Evolutionary conservation across 2,113 vertebrate genomes (phyloP), one percentile per base, ranked within the genome.

Genomic region (Tetrax tetrax): DNA sequence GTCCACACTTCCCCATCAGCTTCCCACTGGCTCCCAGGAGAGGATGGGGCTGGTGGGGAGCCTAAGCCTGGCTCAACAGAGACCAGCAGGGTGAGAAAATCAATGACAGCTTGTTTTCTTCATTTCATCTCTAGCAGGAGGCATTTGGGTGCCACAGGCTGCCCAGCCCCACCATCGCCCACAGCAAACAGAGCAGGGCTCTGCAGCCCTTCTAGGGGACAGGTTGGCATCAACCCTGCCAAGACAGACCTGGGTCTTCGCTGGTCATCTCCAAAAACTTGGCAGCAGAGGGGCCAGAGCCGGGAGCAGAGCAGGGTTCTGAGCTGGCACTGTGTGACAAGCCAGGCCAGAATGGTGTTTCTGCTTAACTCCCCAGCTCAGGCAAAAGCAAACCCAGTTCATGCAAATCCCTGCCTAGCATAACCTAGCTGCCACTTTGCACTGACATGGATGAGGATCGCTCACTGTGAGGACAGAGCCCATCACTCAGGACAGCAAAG

Each of bases 131-230:
- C 31, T 54, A 22, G 41, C 19, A 6, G n/a, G 23, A 70, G 15
- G 13, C 33, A 9, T 68, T 45, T 0, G 1, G 5, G 15, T 66
- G 31, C 27, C 47, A 13, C 22, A 17, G 51, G 20, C 17, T 72
- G 43, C 28, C 35, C 28, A 54, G 31, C 20, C 10, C 24, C 41
- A 38, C 45, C 1, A 0, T 23, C 1, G 1, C 13, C 50, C 4
- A 1, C 25, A 29, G 45, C 54, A 77, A 64, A 80, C 20, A 4
- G 12, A 28, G 35, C 31, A 50, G 19, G 13, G 45, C 31, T 82
- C 35, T n/a, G 74, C 59, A 69, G 21, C 35, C 33, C 29, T 74
- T 33, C 9, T 19, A 7, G 11, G 23, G 17, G n/a, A 3, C 0
- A 0, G 9, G 21, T 5, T 82, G 16, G 13, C 47, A 59, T 72